Evolutionary conservation across 2,797 vertebrate species (phyloP).

Genomic region (Syncerus caffer): DNA sequence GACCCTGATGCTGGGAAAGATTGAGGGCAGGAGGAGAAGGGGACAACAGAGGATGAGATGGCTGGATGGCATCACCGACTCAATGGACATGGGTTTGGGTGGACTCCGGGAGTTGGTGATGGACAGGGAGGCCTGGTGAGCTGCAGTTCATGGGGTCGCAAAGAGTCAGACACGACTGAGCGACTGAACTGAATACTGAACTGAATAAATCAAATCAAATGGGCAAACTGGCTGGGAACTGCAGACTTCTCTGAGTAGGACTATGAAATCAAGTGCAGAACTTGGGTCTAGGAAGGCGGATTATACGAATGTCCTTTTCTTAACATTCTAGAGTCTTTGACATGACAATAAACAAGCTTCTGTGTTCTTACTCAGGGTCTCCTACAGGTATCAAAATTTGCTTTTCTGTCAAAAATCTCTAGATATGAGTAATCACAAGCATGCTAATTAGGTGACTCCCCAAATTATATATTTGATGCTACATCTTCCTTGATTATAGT

Average conservation of each 20-base stretch:
- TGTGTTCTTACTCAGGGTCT: neutral
- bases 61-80: too few species aligned
- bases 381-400: neutral
- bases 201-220: neutral
- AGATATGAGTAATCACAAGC: neutral
- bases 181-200: too few species aligned
- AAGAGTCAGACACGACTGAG: too few species aligned
- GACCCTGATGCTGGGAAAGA: too few species aligned
- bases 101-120: too few species aligned
- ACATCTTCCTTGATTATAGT: neutral
- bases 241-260: neutral
- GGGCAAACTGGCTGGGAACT: neutral
- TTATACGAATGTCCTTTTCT: neutral
- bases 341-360: neutral
- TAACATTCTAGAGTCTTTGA: neutral
- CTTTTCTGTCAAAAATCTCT: neutral
- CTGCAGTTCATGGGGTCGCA: too few species aligned
- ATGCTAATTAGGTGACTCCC: neutral
- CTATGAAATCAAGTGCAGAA: neutral
- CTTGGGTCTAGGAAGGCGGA: neutral
- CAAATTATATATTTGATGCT: neutral
- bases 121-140: too few species aligned
- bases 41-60: too few species aligned
- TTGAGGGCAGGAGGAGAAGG: too few species aligned
- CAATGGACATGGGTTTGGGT: too few species aligned